Evolutionary conservation across 2,888 invertebrate species (phyloP).

Genomic region (Orthonychiurus folsomi): DNA sequence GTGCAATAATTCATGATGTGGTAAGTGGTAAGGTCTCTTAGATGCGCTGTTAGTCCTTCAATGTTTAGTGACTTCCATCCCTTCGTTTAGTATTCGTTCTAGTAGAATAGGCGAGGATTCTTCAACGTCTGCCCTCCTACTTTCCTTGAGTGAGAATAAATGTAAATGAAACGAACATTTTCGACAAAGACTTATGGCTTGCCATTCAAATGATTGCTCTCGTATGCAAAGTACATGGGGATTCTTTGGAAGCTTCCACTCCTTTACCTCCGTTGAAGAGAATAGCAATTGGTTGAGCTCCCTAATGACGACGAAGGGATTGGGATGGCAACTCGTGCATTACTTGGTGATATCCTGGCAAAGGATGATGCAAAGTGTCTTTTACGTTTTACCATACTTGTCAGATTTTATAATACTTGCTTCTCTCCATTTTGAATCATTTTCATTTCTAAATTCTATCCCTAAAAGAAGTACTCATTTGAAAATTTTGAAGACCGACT

Average conservation of each 20-base stretch:
- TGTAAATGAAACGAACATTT: conserved; percentile 3
- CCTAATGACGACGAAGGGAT: neutral
- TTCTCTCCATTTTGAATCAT: too few relatives aligned
- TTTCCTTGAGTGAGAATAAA: neutral
- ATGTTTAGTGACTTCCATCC: neutral
- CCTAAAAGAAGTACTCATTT: too few relatives aligned
- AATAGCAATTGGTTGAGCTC: neutral
- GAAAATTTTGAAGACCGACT: too few relatives aligned
- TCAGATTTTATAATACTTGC: too few relatives aligned
- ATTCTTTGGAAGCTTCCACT: neutral
- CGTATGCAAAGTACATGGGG: neutral
- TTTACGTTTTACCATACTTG: neutral
- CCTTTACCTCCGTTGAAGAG: neutral
- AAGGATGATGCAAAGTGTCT: neutral
- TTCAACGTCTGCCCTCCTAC: too few relatives aligned
- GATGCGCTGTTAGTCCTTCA: too few relatives aligned
- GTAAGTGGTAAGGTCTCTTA: too few relatives aligned
- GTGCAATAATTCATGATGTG: too few relatives aligned
- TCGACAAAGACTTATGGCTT: conserved; percentile 20
- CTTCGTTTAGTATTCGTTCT: neutral
- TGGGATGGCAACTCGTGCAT: neutral
- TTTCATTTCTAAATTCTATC: too few relatives aligned
- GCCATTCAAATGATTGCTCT: conserved; percentile 7
- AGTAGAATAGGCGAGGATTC: neutral
- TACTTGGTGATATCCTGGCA: too few relatives aligned